Evolutionary conservation across 2,888 invertebrate species (phyloP).

Genomic region (Unio pictorum): DNA sequence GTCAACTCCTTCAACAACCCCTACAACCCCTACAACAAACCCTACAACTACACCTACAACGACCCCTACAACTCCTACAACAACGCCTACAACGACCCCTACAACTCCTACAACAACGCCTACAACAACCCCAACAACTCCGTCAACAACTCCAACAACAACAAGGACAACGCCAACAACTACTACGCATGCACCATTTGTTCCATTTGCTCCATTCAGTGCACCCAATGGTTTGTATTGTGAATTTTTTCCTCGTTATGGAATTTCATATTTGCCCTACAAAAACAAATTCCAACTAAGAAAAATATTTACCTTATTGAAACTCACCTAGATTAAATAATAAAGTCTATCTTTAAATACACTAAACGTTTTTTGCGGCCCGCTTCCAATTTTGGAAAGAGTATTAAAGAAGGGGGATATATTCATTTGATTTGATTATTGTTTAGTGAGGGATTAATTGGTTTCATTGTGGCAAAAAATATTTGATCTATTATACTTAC

Average conservation of each 20-base stretch:
- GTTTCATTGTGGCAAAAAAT: too few species aligned
- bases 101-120: slow-evolving; percentile 8
- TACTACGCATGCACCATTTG: slow-evolving; percentile 8
- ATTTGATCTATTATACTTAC: too few species aligned
- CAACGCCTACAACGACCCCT: slow-evolving; percentile 12
- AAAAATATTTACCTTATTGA: too few species aligned
- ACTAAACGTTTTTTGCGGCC: too few species aligned
- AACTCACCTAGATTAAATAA: too few species aligned
- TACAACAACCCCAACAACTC: not conserved
- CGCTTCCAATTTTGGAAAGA: too few species aligned
- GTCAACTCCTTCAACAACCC: slow-evolving; percentile 10
- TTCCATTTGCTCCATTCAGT: slow-evolving; percentile 29
- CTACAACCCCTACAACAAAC: slow-evolving; percentile 5
- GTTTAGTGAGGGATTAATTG: too few species aligned
- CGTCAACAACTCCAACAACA: slow-evolving; percentile 9
- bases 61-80: slow-evolving; percentile 10
- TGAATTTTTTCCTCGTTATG: not conserved
- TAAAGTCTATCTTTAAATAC: too few species aligned
- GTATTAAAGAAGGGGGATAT: too few species aligned
- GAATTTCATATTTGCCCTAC: not conserved
- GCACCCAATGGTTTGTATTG: slow-evolving; percentile 28
- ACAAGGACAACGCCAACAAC: slow-evolving; percentile 8
- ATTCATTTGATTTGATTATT: too few species aligned
- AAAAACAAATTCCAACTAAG: not conserved
- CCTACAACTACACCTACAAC: slow-evolving; percentile 10